Conservation (phyloP, 2,113 vertebrate genomes). For the Oophaga pumilio region DNA sequence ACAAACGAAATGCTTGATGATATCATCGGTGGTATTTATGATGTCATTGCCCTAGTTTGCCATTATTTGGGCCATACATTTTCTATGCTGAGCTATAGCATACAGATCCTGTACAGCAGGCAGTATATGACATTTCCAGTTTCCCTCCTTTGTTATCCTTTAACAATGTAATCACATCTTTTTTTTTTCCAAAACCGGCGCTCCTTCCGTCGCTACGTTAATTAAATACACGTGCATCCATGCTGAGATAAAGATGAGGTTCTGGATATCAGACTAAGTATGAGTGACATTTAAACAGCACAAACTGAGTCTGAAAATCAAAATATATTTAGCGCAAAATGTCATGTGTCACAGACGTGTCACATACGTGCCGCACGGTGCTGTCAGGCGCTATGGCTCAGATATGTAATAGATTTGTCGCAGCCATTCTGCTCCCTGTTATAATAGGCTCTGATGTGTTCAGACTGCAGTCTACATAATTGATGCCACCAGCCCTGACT, state of each 20-base stretch:
- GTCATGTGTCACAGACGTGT: conserved; percentile 28
- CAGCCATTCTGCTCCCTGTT: neutral
- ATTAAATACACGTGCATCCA: neutral
- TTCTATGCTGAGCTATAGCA: neutral
- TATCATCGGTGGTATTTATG: no score
- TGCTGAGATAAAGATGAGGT: neutral
- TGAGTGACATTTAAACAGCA: conserved; percentile 30
- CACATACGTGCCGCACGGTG: neutral
- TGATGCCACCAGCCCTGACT: neutral
- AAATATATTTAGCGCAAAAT: conserved; percentile 5
- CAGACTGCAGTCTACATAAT: neutral
- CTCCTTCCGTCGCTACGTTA: neutral
- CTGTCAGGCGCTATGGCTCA: neutral
- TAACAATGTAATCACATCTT: neutral
- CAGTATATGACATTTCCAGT: neutral
- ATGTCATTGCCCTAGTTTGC: no score
- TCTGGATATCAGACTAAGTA: neutral
- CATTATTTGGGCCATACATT: neutral
- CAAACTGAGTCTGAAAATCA: neutral
- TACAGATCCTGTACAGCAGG: neutral
- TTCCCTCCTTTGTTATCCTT: neutral
- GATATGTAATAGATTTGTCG: conserved; percentile 3
- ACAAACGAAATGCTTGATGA: no score
- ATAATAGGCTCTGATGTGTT: neutral
- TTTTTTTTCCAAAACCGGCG: neutral